Evolutionary conservation across 2,797 vertebrate genomes (phyloP).

Genomic region (Neopelma chrysocephalum): DNA sequence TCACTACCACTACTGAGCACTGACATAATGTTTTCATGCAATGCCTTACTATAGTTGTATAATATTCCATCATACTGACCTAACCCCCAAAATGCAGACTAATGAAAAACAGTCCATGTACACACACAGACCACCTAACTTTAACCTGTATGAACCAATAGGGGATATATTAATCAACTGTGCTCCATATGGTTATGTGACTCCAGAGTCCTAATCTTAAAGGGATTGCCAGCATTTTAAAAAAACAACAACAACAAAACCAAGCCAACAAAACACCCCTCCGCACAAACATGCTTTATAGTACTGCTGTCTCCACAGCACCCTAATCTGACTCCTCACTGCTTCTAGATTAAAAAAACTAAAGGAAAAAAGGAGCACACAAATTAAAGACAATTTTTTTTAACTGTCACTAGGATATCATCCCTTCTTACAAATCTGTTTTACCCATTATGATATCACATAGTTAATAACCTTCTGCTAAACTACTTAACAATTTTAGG

Average conservation of each 20-base stretch:
- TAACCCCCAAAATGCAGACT: background rate
- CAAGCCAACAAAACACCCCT: background rate
- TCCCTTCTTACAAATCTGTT: background rate
- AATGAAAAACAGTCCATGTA: background rate
- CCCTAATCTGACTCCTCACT: background rate
- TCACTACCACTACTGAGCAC: background rate
- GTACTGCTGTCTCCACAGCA: background rate
- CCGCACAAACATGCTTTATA: background rate
- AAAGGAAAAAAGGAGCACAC: background rate
- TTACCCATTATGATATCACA: background rate
- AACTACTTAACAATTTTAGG: background rate
- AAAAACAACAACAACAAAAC: background rate
- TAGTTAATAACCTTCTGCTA: background rate
- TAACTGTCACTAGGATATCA: background rate
- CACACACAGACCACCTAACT: background rate
- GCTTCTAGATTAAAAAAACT: background rate
- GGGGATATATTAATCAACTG: background rate
- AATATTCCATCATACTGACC: background rate
- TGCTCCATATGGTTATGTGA: fast-evolving
- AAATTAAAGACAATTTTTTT: background rate
- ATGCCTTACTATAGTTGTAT: background rate
- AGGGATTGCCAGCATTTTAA: background rate
- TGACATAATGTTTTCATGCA: background rate
- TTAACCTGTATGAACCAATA: background rate
- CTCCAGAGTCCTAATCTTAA: background rate